Evolutionary conservation across 2,888 invertebrate genomes (phyloP).

Genomic region (Cheilosia soror): DNA sequence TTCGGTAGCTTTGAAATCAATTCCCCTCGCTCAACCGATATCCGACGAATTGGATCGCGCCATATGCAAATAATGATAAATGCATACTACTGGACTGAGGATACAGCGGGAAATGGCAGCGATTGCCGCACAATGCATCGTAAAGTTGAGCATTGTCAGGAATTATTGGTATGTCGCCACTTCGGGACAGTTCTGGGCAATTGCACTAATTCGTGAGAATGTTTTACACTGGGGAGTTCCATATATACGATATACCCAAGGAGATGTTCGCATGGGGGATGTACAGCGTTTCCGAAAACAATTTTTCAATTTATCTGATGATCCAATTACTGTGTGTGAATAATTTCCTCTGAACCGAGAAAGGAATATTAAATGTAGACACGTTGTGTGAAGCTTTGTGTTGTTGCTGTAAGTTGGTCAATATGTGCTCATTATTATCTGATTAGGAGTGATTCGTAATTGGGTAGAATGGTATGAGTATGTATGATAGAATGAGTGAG

Average conservation of each 20-base stretch:
- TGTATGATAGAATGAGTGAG: too few relatives aligned
- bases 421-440: background rate
- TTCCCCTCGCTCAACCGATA: constrained; percentile 57
- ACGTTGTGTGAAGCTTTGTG: background rate
- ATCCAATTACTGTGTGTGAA: constrained; percentile 71
- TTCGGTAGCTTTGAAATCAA: constrained; percentile 74
- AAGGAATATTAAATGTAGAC: background rate
- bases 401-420: background rate
- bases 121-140: constrained; percentile 36
- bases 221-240: constrained; percentile 29
- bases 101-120: constrained; percentile 15
- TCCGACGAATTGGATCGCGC: constrained; percentile 60
- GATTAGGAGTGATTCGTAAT: background rate
- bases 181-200: constrained; percentile 59
- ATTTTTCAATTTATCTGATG: constrained; percentile 76
- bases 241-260: background rate
- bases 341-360: background rate
- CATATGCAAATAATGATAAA: constrained; percentile 76
- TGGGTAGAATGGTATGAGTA: background rate
- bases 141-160: constrained; percentile 59
- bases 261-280: background rate
- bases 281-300: constrained; percentile 53
- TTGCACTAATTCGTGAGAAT: constrained; percentile 75
- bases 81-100: constrained; percentile 29
- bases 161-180: constrained; percentile 71